Base-by-base conservation (phyloP, 2,888 invertebrate species). In the Meteorus cinctellus region DNA sequence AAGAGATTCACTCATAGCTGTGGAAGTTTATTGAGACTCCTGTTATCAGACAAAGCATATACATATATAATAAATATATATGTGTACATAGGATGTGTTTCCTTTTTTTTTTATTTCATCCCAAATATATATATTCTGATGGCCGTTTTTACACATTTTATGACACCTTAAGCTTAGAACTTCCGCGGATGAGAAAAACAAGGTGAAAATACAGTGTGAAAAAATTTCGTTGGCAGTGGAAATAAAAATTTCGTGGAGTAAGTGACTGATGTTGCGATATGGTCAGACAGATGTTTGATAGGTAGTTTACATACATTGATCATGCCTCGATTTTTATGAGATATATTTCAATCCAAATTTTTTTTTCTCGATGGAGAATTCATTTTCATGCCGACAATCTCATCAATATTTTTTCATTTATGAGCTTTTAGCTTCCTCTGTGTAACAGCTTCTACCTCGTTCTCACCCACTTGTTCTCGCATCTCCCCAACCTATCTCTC, bases 321-420 rank as follows among this genome's bases (percentile, higher is more conserved):
- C 3, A 55, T 19, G n/a, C 6, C 8, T n/a, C 8, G 19, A 55
- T 55, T 19, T 55, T 55, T 55, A 24, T n/a, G n/a, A 36, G 16
- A 36, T 1, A 36, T 34, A 36, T 36, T 19, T 19, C n/a, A 36
- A 65, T 65, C 19, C 10, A 10, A 36, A 12, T 65, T 65, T 65
- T 31, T 65, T 65, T 31, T 19, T 19, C 1, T 36, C 10, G n/a
- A 65, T 19, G 10, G 6, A 16, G 4, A 24, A 19, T 19, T 55
- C n/a, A 6, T 55, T 55, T 65, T 65, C 12, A 65, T 36, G 19
- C 36, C n/a, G 65, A 65, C 65, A 36, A 36, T 24, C 36, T 41
- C 36, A 36, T 65, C 65, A n/a, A 65, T 65, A 65, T 65, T 41
- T 41, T 66, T 41, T 41, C 27, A 41, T 66, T 27, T 66, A 27